A percentile compares a stretch with the other conserved stretches of the same genome.
Conservation (phyloP, 2,888 invertebrate species). For the Merodon equestris region DNA sequence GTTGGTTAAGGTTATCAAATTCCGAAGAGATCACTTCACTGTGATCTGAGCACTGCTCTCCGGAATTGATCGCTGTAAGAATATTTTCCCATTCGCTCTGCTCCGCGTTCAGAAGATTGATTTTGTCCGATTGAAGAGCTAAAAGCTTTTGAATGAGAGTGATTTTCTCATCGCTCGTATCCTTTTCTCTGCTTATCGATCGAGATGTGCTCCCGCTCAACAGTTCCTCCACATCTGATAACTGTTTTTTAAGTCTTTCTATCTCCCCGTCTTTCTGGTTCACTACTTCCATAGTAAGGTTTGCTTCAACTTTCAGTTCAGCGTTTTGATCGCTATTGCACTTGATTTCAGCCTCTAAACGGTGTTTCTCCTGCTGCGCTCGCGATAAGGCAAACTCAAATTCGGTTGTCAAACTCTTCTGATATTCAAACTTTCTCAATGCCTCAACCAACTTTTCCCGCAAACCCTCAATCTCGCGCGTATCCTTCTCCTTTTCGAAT, state of each 20-base stretch:
- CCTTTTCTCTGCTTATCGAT: constrained; percentile 1
- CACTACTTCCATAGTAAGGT: constrained; percentile 4
- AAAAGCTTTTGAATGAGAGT: constrained; percentile 71
- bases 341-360: constrained; percentile 44
- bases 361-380: constrained; percentile 43
- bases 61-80: constrained; percentile 70
- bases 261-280: constrained; percentile 35
- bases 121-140: constrained; percentile 73
- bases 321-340: constrained; percentile 41
- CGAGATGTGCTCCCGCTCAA: constrained; percentile 8
- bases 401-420: constrained; percentile 41
- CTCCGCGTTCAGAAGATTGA: constrained; percentile 72
- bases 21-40: constrained; percentile 71
- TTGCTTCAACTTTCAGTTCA: constrained; percentile 26
- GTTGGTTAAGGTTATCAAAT: constrained; percentile 73
- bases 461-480: constrained; percentile 68
- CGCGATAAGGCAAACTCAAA: constrained; percentile 53
- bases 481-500: constrained; percentile 69
- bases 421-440: constrained; percentile 35
- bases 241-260: constrained; percentile 15
- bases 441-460: constrained; percentile 68
- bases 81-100: constrained; percentile 75
- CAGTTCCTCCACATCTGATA: constrained; percentile 2
- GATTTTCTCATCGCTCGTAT: constrained; percentile 58
- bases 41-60: constrained; percentile 68